phyloP scores from a whole-genome alignment of 2,888 invertebrate species.

The Xestoiulus laeticollis region DNA sequence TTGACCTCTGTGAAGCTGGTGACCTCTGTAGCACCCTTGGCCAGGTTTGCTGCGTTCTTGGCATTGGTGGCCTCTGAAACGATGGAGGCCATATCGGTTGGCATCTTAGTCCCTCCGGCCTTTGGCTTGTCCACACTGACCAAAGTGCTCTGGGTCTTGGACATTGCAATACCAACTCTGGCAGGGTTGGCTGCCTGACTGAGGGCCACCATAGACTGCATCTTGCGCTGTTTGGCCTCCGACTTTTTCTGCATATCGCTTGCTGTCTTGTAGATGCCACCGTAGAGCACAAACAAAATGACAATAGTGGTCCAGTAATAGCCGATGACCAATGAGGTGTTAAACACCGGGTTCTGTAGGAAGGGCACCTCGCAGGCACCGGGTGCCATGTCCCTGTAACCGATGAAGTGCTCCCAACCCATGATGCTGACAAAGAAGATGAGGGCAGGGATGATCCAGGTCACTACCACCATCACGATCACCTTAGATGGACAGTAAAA shows the following conservation, averaged over 20 bases:
- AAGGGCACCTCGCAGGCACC: conserved; percentile 97
- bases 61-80: conserved; percentile 52
- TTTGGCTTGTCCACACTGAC: conserved; percentile 78
- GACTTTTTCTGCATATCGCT: conserved; percentile 97
- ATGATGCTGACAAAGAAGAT: conserved; percentile 98
- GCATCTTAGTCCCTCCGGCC: no score
- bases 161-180: conserved; percentile 77
- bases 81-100: conserved; percentile 16
- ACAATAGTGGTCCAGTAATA: conserved; percentile 98
- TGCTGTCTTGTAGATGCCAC: conserved; percentile 96
- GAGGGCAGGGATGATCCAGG: conserved; percentile 95
- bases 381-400: conserved; percentile 84
- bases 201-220: conserved; percentile 92
- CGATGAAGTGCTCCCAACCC: conserved; percentile 98
- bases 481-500: no score
- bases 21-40: conserved; percentile 62
- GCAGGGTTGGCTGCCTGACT: conserved; percentile 54
- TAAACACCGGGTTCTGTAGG: conserved; percentile 95
- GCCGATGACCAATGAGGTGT: conserved; percentile 93
- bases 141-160: conserved; percentile 77
- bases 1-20: conserved; percentile 60
- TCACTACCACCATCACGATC: conserved; percentile 93
- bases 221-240: conserved; percentile 93
- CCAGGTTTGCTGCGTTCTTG: conserved; percentile 54
- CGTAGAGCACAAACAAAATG: conserved; percentile 94